Evolutionary conservation across 2,888 invertebrate species (phyloP).

Genomic region (Eledone cirrhosa): DNA sequence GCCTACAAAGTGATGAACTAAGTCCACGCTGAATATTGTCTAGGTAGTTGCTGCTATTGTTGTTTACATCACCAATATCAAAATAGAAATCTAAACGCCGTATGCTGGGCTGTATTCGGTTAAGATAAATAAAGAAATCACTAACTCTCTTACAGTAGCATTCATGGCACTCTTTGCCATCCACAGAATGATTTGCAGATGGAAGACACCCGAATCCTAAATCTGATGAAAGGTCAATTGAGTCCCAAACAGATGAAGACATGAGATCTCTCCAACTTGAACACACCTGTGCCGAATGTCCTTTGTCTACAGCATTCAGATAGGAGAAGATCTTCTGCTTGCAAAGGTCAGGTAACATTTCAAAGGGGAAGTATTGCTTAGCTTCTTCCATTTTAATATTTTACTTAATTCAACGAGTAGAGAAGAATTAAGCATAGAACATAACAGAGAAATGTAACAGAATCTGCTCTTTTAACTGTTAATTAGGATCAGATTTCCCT

Average conservation of each 20-base stretch:
- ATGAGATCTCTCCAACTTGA: slow-evolving; percentile 54
- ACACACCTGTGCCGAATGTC: slow-evolving; percentile 54
- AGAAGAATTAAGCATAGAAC: no score
- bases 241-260: slow-evolving; percentile 57
- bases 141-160: slow-evolving; percentile 56
- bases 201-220: slow-evolving; percentile 57
- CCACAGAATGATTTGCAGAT: slow-evolving; percentile 43
- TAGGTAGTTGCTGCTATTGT: slow-evolving; percentile 57
- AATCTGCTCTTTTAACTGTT: no score
- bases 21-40: slow-evolving; percentile 52
- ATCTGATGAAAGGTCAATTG: slow-evolving; percentile 53
- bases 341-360: slow-evolving; percentile 56
- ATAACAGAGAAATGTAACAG: no score
- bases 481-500: no score
- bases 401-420: no score
- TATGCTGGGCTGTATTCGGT: slow-evolving; percentile 50
- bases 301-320: slow-evolving; percentile 56
- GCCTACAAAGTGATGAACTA: slow-evolving; percentile 44
- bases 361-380: slow-evolving; percentile 51
- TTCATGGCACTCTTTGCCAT: slow-evolving; percentile 49
- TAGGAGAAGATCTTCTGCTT: slow-evolving; percentile 61
- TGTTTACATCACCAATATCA: slow-evolving; percentile 62
- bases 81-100: slow-evolving; percentile 61
- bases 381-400: no score
- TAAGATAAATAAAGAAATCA: slow-evolving; percentile 53